Evolutionary conservation across 2,888 invertebrate genomes (phyloP).

Genomic region (Podabrus alpinus): DNA sequence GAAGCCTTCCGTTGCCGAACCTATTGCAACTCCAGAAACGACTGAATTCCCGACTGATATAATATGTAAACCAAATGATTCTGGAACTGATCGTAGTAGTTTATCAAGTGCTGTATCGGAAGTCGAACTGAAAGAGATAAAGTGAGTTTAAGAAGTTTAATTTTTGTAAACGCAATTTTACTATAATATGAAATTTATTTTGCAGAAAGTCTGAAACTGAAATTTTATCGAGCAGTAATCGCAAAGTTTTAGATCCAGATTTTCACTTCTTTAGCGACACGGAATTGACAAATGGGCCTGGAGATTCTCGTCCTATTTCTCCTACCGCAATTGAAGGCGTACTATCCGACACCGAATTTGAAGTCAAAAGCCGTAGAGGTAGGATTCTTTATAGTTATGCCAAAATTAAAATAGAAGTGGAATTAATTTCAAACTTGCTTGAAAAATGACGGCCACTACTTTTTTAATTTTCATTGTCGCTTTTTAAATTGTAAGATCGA

Average conservation of each 20-base stretch:
- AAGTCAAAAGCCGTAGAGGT: constrained; percentile 63
- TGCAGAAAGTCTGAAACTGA: constrained; percentile 31
- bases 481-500: neutral
- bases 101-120: constrained; percentile 53
- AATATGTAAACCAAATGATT: constrained; percentile 42
- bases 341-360: constrained; percentile 94
- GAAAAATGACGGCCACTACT: neutral
- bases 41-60: constrained; percentile 56
- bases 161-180: neutral
- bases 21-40: constrained; percentile 56
- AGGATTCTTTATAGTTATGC: constrained; percentile 40
- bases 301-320: constrained; percentile 68
- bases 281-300: constrained; percentile 76
- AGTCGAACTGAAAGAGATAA: constrained; percentile 52
- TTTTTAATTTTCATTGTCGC: neutral
- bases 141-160: constrained; percentile 42
- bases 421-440: neutral
- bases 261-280: constrained; percentile 93
- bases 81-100: constrained; percentile 52
- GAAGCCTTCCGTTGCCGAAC: constrained; percentile 66
- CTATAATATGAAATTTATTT: neutral
- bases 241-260: constrained; percentile 63
- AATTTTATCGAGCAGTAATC: constrained; percentile 26
- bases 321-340: constrained; percentile 64
- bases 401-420: neutral